Evolutionary conservation across 2,888 invertebrate genomes (phyloP).

Genomic region (Eucriotettix oculatus): DNA sequence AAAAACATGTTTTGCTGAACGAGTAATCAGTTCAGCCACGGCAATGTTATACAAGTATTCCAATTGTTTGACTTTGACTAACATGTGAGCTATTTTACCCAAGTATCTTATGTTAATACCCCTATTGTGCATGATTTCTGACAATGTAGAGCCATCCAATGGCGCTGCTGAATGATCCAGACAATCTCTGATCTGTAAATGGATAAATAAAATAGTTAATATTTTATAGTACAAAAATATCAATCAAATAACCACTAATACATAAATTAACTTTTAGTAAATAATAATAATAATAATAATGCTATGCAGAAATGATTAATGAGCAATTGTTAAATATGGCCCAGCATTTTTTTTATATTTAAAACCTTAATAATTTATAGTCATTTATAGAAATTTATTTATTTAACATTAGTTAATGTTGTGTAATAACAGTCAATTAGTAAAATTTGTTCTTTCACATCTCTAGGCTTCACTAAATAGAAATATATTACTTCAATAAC

Average conservation of each 20-base stretch:
- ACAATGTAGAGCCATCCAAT: conserved; percentile 84
- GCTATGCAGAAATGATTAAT: no score
- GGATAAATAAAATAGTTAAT: neutral
- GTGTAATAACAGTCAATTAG: no score
- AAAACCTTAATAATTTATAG: no score
- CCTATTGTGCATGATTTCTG: conserved; percentile 83
- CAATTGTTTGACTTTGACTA: conserved; percentile 61
- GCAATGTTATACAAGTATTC: conserved; percentile 82
- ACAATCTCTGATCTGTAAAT: conserved; percentile 65
- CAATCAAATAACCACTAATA: neutral
- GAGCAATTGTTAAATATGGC: no score
- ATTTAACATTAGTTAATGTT: no score
- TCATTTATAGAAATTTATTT: no score
- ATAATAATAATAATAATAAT: no score
- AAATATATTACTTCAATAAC: no score
- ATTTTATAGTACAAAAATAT: neutral
- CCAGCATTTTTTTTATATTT: no score
- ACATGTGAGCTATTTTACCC: conserved; percentile 72
- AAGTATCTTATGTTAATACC: conserved; percentile 96
- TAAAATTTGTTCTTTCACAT: no score
- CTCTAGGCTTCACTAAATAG: no score
- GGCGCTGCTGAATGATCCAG: conserved; percentile 84
- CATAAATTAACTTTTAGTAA: no score
- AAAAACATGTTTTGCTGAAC: conserved; percentile 89
- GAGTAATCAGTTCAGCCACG: conserved; percentile 71